A percentile compares a stretch with the other conserved stretches of the same genome.
Evolutionary conservation across 2,113 vertebrate genomes (phyloP).

Genomic region (Sebastes fasciatus): DNA sequence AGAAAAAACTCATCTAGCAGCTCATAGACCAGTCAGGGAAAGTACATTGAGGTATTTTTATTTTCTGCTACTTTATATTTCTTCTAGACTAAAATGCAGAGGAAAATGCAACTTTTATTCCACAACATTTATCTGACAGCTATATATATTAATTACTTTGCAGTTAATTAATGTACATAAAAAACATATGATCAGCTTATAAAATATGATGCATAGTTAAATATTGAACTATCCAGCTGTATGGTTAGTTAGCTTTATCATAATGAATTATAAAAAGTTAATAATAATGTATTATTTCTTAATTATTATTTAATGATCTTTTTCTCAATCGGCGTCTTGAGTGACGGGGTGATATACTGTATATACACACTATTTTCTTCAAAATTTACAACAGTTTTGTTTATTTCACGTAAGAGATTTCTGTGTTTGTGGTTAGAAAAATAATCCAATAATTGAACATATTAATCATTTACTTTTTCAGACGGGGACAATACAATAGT

Average conservation of each 20-base stretch:
- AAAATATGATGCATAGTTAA: not conserved
- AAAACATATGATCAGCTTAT: not conserved
- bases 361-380: too few species aligned
- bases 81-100: not conserved
- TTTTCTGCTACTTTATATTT: not conserved
- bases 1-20: not conserved
- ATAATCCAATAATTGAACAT: not conserved
- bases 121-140: not conserved
- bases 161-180: not conserved
- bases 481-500: conserved; percentile 24
- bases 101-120: not conserved
- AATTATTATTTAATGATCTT: not conserved
- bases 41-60: not conserved
- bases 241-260: not conserved
- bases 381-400: too few species aligned
- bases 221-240: not conserved
- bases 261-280: not conserved
- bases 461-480: conserved; percentile 8
- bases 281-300: not conserved
- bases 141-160: not conserved
- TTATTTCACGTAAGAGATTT: not conserved
- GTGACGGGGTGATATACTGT: not conserved
- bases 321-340: not conserved
- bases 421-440: not conserved
- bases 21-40: not conserved